Evolutionary conservation across 2,797 vertebrate species (phyloP).

Genomic region (Heliangelus exortis): DNA sequence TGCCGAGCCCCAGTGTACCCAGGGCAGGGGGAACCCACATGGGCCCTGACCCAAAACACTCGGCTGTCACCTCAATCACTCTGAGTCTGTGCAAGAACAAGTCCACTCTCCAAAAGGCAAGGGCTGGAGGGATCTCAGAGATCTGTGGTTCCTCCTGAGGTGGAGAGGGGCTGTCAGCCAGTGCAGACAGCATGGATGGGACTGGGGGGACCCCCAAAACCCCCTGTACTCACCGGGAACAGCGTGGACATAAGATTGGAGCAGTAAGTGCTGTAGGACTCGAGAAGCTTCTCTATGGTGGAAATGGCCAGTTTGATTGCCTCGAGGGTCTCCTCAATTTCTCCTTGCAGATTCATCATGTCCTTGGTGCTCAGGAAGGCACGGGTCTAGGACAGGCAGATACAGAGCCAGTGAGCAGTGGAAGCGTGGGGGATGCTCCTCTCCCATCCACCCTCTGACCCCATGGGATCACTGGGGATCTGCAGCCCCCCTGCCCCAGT

Average conservation of each 20-base stretch:
- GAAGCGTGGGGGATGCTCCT: accelerated
- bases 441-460: neutral
- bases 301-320: slow-evolving; percentile 65
- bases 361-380: slow-evolving; percentile 76
- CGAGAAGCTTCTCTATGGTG: slow-evolving; percentile 69
- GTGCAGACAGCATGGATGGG: accelerated
- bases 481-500: neutral
- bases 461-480: neutral
- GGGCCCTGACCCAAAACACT: neutral
- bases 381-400: slow-evolving; percentile 67
- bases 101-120: slow-evolving; percentile 77
- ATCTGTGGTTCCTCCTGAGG: slow-evolving; percentile 47
- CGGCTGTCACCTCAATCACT: slow-evolving; percentile 73
- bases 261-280: slow-evolving; percentile 72
- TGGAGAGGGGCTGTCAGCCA: neutral
- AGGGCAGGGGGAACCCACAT: too few relatives aligned
- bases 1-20: too few relatives aligned
- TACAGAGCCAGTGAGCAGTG: accelerated
- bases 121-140: slow-evolving; percentile 78
- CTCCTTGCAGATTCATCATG: slow-evolving; percentile 78
- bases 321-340: slow-evolving; percentile 61
- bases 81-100: slow-evolving; percentile 75
- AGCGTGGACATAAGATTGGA: slow-evolving; percentile 31
- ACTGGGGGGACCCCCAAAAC: accelerated
- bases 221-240: slow-evolving; percentile 68